Base-by-base conservation (phyloP, 1,140 invertebrate genomes). In the Microplitis mediator region DNA sequence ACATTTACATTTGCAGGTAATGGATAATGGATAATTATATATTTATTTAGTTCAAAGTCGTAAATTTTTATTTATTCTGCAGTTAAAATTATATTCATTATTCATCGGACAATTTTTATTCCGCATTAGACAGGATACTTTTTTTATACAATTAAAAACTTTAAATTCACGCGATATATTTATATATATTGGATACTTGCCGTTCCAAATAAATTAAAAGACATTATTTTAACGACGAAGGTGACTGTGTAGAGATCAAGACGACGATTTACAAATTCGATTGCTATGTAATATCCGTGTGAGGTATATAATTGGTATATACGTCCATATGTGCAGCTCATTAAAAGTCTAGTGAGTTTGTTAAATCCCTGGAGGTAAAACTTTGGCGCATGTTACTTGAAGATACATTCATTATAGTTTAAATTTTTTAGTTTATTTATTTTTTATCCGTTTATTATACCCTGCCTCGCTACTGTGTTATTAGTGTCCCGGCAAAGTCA, bases 301-400 rank as follows among this genome's bases (percentile, higher is more conserved):
- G 13, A 35, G 34, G 36, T 65, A 23, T 2, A 23, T 23, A 65
- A 65, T 65, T 65, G 63, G 63, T 50, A 50, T 61, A 61, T 50
- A 14, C 63, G 23, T 65, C 63, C 63, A 65, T 65, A 65, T 65
- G 63, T 50, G 63, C 36, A 50, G 35, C 8, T 65, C 36, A 65
- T 65, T 65, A 65, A 65, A 65, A 62, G 60, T 62, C 35, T 39
- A 50, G 11, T 14, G 36, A 14, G 36, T 45, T 45, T 45, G 5
- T 45, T 45, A 45, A 45, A 45, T 51, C 63, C 45, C 63, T 23
- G 2, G 36, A 23, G 45, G 16, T 51, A 50, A 23, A 32, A 13
- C 36, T 65, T 39, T 31, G 11, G 23, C 50, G 14, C 16, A 65
- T 51, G 45, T 65, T 9, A 5, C 23, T 50, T 50, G 3, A 32